Evolutionary conservation across 2,797 vertebrate species (phyloP), one percentile per base, ranked within the genome.

Genomic region (Pantherophis vulpinus): DNA sequence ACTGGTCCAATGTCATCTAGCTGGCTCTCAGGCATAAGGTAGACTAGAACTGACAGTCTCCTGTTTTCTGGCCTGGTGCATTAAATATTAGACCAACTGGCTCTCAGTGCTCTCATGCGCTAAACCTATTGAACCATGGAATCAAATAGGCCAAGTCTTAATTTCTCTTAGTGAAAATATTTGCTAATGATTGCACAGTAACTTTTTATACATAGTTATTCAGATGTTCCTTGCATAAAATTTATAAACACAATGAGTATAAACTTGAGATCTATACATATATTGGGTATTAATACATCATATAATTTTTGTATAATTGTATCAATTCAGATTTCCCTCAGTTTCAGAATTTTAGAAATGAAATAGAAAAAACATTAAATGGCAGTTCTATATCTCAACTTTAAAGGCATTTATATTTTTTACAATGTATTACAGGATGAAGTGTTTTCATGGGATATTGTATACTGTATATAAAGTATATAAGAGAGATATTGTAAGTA

Each of bases 281-380:
- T 29, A 86, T 54, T 54, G 23, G 83, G 11, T 54, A 10, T 14
- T 11, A 86, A 54, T 86, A 51, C 54, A 86, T 11, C 9, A 51
- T 86, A 27, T 86, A 29, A 54, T 86, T 16, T 86, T 29, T 51
- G 51, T 54, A 87, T 55, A 87, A 29, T 87, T 87, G 8, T 87
- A 87, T 87, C 16, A 94, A 10, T 11, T 58, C 90, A 79, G 95
- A 94, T 83, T 83, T 95, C 90, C 83, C 87, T 27, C 94, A 95
- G 8, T 42, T 59, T 56, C n/a, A 79, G 37, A 59, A 32, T 94
- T 92, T 66, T 83, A 83, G 74, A 83, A 83, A 47, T 83, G 20
- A 47, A 83, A 8, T 79, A 42, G 37, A 20, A 42, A 42, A 37
- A 79, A 79, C 18, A 42, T 94, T 86, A 86, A 58, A 88, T 94